Conservation (phyloP, 2,797 vertebrate species). For the Crax fasciolata region DNA sequence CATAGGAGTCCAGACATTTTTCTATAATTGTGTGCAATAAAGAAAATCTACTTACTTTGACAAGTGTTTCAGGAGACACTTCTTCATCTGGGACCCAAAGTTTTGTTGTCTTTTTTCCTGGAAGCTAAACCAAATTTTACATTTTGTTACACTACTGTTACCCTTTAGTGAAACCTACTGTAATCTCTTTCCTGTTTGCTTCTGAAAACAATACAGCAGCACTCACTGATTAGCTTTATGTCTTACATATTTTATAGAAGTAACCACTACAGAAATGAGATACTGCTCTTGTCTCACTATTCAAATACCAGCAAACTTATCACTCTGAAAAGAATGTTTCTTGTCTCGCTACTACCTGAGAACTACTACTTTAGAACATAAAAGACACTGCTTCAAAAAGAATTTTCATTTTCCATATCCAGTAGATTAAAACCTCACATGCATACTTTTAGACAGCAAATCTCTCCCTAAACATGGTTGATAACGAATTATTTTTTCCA, state of each 20-base stretch:
- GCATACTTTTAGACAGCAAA: background rate
- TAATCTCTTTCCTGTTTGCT: background rate
- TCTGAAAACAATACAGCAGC: background rate
- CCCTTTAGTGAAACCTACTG: background rate
- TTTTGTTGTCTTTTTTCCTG: constrained; percentile 98
- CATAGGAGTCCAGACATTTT: background rate
- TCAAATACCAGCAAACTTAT: background rate
- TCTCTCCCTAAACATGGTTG: background rate
- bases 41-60: constrained; percentile 88
- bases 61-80: constrained; percentile 95
- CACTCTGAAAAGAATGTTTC: background rate
- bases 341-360: background rate
- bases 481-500: background rate
- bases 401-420: background rate
- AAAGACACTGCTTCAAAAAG: background rate
- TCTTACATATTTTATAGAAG: background rate
- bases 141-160: background rate
- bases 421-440: background rate
- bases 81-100: constrained; percentile 98
- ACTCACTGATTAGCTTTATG: background rate
- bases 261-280: background rate
- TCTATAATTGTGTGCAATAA: no score
- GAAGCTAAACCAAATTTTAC: constrained; percentile 84
- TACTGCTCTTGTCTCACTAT: background rate
- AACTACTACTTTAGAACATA: background rate